A percentile compares a stretch with the other conserved stretches of the same genome.
Conservation (phyloP, 2,888 invertebrate genomes). For the Latrodectus hesperus region DNA sequence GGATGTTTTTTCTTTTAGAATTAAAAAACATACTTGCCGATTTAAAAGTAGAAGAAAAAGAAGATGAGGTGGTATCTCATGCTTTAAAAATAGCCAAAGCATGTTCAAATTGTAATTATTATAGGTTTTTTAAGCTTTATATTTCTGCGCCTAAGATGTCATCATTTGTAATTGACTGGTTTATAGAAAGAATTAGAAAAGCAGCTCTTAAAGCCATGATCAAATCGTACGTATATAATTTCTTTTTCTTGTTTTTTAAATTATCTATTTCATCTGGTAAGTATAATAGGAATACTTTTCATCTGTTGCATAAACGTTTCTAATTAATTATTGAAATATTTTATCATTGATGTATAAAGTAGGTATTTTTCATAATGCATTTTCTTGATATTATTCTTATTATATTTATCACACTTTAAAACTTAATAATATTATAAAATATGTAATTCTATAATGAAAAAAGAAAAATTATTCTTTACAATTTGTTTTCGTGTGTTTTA, state of each 20-base stretch:
- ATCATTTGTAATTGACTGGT: conserved; percentile 98
- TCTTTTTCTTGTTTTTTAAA: conserved; percentile 20
- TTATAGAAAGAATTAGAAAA: conserved; percentile 95
- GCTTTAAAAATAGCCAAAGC: conserved; percentile 92
- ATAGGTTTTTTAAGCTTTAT: conserved; percentile 93
- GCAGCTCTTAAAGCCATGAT: conserved; percentile 91
- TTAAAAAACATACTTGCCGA: conserved; percentile 91
- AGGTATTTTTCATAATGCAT: too few species aligned
- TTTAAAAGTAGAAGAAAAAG: conserved; percentile 84
- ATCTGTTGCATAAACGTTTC: background rate
- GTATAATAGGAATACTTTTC: conserved; percentile 12
- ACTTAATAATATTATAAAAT: too few species aligned
- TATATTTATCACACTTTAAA: background rate
- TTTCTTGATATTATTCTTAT: background rate
- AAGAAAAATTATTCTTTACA: too few species aligned
- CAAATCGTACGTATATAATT: conserved; percentile 90
- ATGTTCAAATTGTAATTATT: conserved; percentile 94
- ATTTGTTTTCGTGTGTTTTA: too few species aligned
- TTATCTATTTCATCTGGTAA: conserved; percentile 19
- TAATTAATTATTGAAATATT: background rate
- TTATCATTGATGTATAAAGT: too few species aligned
- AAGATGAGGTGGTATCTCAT: conserved; percentile 87
- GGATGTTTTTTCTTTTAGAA: conserved; percentile 79
- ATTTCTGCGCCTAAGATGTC: conserved; percentile 93
- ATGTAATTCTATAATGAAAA: too few species aligned